Percentiles rank a stretch among this genome's conserved stretches.
Conservation (phyloP, 1,140 invertebrate species). For the Heliconius hewitsoni region DNA sequence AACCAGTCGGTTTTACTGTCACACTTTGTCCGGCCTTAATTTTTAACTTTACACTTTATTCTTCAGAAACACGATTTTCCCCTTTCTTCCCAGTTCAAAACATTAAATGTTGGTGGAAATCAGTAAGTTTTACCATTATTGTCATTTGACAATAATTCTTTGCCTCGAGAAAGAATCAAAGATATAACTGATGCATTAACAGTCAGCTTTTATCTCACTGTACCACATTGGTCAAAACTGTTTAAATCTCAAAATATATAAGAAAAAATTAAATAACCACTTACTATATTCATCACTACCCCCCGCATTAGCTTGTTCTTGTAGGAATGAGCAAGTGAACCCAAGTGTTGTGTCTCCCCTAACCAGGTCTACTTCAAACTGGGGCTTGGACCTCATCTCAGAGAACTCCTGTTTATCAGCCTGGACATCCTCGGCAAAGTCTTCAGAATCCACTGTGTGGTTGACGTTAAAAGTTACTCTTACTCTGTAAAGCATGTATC, state of each 20-base stretch:
- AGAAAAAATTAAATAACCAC: slow-evolving; percentile 43
- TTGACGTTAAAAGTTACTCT: slow-evolving; percentile 94
- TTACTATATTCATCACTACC: slow-evolving; percentile 87
- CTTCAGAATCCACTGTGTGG: slow-evolving; percentile 90
- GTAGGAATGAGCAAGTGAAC: slow-evolving; percentile 91
- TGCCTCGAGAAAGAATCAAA: too few species aligned
- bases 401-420: slow-evolving; percentile 86
- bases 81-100: too few species aligned
- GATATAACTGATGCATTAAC: too few species aligned
- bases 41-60: too few species aligned
- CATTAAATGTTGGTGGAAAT: too few species aligned
- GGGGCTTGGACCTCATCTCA: slow-evolving; percentile 93
- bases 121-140: too few species aligned
- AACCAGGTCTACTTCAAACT: slow-evolving; percentile 91
- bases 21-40: too few species aligned
- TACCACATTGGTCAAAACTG: not conserved
- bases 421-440: slow-evolving; percentile 84
- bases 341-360: slow-evolving; percentile 88
- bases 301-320: slow-evolving; percentile 84
- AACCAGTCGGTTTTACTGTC: too few species aligned
- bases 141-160: too few species aligned
- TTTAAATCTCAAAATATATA: not conserved
- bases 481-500: slow-evolving; percentile 47
- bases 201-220: not conserved
- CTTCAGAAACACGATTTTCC: too few species aligned